These are phyloP conservation scores for Watsonalla cultraria DNA, from an alignment of 2,888 invertebrate genomes.

Conservation along the genomic window DNA sequence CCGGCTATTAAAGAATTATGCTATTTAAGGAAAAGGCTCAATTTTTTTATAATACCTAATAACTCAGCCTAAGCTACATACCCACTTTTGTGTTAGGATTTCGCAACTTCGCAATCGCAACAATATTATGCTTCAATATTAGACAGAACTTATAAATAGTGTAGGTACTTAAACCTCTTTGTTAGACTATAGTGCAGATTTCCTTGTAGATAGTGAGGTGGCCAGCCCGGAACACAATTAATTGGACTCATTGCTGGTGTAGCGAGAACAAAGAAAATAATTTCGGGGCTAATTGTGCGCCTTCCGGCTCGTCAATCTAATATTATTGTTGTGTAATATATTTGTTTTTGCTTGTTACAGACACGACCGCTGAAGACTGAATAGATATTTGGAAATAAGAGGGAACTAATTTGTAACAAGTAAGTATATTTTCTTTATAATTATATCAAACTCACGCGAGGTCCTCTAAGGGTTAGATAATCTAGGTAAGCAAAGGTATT, in stretches of 20 bases:
- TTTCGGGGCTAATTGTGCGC: neutral
- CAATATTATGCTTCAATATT: neutral
- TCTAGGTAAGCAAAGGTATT: neutral
- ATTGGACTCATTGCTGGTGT: neutral
- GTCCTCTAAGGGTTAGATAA: neutral
- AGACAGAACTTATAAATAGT: slow-evolving; percentile 8
- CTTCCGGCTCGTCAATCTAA: neutral
- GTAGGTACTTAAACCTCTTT: neutral
- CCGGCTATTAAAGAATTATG: no score
- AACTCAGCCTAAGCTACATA: no score
- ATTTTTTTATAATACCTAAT: no score
- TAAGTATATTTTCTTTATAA: slow-evolving; percentile 7
- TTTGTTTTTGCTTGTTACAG: slow-evolving; percentile 23
- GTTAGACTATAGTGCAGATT: neutral
- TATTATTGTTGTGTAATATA: neutral
- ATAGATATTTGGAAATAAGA: slow-evolving; percentile 16
- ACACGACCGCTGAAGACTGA: slow-evolving; percentile 35
- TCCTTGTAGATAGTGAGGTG: slow-evolving; percentile 5
- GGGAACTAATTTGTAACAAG: slow-evolving; percentile 9
- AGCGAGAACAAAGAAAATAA: neutral
- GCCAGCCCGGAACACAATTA: slow-evolving; percentile 1
- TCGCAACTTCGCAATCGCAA: no score
- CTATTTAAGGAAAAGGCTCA: no score
- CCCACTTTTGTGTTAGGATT: no score
- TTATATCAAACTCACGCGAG: neutral